Evolutionary conservation across 2,888 invertebrate genomes (phyloP).

Genomic region (Lasioglossum oenotherae): DNA sequence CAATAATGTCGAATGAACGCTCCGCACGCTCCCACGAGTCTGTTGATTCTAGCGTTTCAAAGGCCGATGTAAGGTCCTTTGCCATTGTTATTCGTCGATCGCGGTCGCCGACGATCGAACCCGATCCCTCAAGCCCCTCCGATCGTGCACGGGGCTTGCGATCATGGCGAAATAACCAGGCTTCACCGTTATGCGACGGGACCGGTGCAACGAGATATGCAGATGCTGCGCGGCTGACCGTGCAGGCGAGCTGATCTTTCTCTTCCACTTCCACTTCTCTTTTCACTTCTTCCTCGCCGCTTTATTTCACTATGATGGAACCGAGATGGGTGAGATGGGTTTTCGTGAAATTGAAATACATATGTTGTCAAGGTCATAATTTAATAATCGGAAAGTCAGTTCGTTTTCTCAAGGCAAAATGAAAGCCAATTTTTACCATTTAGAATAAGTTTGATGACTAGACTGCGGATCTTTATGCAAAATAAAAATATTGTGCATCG

Average conservation of each 20-base stretch:
- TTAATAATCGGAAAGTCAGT: too few species aligned
- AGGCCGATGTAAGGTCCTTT: constrained; percentile 55
- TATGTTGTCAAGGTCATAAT: too few species aligned
- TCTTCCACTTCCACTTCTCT: background rate
- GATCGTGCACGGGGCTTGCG: background rate
- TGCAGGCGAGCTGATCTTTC: background rate
- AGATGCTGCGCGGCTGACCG: background rate
- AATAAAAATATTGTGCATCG: too few species aligned
- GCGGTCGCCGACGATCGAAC: constrained; percentile 22
- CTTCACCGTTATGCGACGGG: background rate
- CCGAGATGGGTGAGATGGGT: too few species aligned
- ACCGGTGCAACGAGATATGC: background rate
- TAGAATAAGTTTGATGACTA: too few species aligned
- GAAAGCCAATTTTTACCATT: too few species aligned
- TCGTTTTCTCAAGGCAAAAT: too few species aligned
- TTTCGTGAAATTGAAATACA: too few species aligned
- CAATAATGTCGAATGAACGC: constrained; percentile 82
- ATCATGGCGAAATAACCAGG: background rate
- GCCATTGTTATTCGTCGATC: constrained; percentile 51
- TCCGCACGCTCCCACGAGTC: constrained; percentile 70
- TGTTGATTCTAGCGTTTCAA: constrained; percentile 71
- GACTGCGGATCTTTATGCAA: too few species aligned
- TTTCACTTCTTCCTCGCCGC: background rate
- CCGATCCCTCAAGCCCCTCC: background rate
- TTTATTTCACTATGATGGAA: background rate